These are phyloP conservation scores for Alosa sapidissima DNA, from an alignment of 2,797 vertebrate species.

Conservation along the genomic window DNA sequence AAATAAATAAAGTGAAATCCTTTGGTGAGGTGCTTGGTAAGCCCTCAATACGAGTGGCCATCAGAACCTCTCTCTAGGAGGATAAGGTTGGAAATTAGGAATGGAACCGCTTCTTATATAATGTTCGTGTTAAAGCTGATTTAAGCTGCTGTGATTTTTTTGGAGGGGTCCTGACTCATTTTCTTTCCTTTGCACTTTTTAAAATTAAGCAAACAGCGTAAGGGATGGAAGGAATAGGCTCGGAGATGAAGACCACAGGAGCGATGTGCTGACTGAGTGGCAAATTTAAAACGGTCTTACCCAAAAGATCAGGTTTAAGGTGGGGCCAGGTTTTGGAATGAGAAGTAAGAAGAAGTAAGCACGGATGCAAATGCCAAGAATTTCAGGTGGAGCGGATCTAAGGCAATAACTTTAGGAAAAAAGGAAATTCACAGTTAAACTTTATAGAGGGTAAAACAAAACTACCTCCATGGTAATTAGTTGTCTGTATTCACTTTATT, in stretches of 20 bases:
- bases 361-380: not conserved
- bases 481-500: not conserved
- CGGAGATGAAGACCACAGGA: not conserved
- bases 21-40: constrained; percentile 67
- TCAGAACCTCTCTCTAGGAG: constrained; percentile 72
- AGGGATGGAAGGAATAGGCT: constrained; percentile 37
- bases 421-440: not conserved
- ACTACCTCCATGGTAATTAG: not conserved
- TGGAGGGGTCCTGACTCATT: constrained; percentile 51
- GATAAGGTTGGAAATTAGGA: constrained; percentile 76
- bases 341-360: not conserved
- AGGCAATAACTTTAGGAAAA: not conserved
- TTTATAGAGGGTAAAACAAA: not conserved
- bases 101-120: constrained; percentile 72
- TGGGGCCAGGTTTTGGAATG: not conserved
- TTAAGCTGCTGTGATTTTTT: constrained; percentile 28
- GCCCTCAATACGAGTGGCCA: constrained; percentile 72
- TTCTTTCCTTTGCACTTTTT: constrained; percentile 37
- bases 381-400: not conserved
- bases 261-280: constrained; percentile 34
- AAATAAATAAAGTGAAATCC: constrained; percentile 54
- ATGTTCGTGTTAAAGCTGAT: constrained; percentile 44
- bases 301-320: not conserved
- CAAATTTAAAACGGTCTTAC: constrained; percentile 36
- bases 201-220: constrained; percentile 64